phyloP scores from a whole-genome alignment of 1,140 invertebrate genomes.

The Pseudobourletiella spinata region DNA sequence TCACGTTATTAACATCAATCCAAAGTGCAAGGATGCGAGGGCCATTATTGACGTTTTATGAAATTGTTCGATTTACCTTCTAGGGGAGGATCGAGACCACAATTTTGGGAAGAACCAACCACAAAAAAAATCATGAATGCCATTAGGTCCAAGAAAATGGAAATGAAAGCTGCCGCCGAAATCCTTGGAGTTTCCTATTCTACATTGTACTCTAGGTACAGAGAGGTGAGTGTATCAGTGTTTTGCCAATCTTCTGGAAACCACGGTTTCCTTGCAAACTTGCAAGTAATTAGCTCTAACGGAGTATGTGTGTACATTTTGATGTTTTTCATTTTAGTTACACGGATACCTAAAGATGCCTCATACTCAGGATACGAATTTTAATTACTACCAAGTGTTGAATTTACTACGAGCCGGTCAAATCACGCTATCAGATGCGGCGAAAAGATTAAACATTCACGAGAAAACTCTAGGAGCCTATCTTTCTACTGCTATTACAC shows the following conservation, averaged over 20 bases:
- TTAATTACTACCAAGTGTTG: constrained; percentile 35
- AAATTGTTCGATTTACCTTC: too few species aligned
- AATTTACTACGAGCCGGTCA: constrained; percentile 36
- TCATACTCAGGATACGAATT: constrained; percentile 34
- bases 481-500: constrained; percentile 32
- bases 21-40: too few species aligned
- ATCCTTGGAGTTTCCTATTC: constrained; percentile 35
- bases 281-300: too few species aligned
- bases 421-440: constrained; percentile 32
- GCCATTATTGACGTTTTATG: too few species aligned
- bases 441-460: constrained; percentile 34
- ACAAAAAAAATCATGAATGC: constrained; percentile 75
- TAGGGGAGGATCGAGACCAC: constrained; percentile 61
- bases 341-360: constrained; percentile 37
- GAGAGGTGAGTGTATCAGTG: constrained; percentile 24
- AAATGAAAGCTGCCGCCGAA: constrained; percentile 71
- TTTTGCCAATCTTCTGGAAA: neutral
- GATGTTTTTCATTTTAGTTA: constrained; percentile 17
- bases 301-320: neutral
- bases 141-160: constrained; percentile 76
- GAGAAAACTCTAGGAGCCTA: constrained; percentile 35
- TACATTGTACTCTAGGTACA: constrained; percentile 35
- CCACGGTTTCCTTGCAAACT: neutral
- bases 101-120: constrained; percentile 83
- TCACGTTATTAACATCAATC: too few species aligned